Conservation (phyloP, 2,113 vertebrate species). For the Poecilia latipinna region DNA sequence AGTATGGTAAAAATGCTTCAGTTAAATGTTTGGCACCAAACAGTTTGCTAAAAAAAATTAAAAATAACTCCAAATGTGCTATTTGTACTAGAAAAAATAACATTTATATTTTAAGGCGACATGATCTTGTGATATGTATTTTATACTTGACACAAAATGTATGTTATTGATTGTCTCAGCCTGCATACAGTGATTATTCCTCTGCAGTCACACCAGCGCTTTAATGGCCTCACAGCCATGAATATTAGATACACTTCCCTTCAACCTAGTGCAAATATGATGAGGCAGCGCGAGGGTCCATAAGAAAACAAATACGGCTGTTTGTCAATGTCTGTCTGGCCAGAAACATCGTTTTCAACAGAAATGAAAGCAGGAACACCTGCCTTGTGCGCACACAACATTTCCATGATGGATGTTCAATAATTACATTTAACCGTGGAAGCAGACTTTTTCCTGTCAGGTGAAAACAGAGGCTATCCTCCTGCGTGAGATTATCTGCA, state of each 20-base stretch:
- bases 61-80: no score
- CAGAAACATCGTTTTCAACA: not conserved
- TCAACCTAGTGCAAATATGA: constrained; percentile 64
- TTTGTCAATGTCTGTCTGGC: constrained; percentile 26
- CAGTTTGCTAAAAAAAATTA: no score
- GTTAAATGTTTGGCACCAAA: no score
- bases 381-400: not conserved
- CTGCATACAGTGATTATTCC: constrained; percentile 62
- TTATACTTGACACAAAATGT: constrained; percentile 40
- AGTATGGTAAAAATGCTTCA: not conserved
- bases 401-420: not conserved
- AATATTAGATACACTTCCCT: constrained; percentile 85
- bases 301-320: constrained; percentile 50
- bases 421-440: not conserved
- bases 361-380: not conserved
- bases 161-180: constrained; percentile 46
- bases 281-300: constrained; percentile 65
- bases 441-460: constrained; percentile 29
- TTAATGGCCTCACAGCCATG: constrained; percentile 80
- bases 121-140: constrained; percentile 16
- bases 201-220: constrained; percentile 69
- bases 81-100: no score
- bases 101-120: not conserved
- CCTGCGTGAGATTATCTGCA: constrained; percentile 51
- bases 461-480: constrained; percentile 32